Base-by-base conservation (phyloP, 2,113 vertebrate species). In the Channa argus region DNA sequence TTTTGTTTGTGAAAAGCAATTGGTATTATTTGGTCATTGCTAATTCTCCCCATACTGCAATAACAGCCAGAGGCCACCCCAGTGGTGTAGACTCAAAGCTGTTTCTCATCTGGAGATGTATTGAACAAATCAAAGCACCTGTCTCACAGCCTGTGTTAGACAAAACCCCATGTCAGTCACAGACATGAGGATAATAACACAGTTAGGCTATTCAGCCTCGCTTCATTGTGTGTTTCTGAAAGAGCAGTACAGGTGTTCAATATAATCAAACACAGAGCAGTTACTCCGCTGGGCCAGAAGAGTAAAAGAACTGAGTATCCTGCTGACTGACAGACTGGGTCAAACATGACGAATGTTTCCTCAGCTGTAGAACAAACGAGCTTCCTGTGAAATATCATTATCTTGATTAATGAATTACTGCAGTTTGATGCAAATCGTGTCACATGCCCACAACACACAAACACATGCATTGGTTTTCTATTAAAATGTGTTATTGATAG, bases 111-210 rank as follows among this genome's bases (percentile, higher is more conserved):
- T 68, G 67, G 51, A 79, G 38, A 54, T 83, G 81, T 88, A 72
- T 55, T 74, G 50, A 79, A 89, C 44, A 41, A 78, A 71, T 79
- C 64, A 86, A 66, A 66, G 68, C 78, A 88, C 76, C 83, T 92
- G 71, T 68, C 63, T 91, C 81, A 88, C 88, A 85, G 92, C 85
- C 78, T 49, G 5, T 37, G 39, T 39, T 52, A 46, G 86, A 85
- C 72, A 89, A 67, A 78, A 83, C 64, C 38, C 59, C 70, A 51
- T 88, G 93, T 80, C 77, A 91, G 86, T 92, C 79, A 77, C 71
- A 83, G 91, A 78, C 84, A 86, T 88, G 88, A 78, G 85, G 74
- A 69, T 91, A 90, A 91, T 91, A 86, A 85, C 78, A 80, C 91
- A 86, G 85, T 59, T 70, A 91, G 86, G 78, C 76, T 89, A 63